Conservation (phyloP, 2,797 vertebrate genomes). For the Esox masquinongy region DNA sequence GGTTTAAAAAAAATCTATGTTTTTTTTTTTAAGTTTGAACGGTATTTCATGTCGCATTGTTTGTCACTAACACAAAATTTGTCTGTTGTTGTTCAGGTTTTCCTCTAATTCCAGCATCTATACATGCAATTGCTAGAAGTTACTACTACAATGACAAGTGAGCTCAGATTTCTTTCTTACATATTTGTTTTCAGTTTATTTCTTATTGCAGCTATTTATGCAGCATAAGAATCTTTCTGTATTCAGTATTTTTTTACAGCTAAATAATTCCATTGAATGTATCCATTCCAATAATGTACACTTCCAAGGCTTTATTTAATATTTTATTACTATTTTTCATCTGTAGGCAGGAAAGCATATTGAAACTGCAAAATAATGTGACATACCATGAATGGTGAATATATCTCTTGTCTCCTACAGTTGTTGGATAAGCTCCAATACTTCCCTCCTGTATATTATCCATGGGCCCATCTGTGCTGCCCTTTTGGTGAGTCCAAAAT, state of each 20-base stretch:
- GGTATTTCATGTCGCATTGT: neutral
- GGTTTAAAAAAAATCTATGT: too few species aligned
- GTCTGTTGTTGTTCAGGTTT: constrained; percentile 77
- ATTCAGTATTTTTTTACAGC: neutral
- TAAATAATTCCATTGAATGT: neutral
- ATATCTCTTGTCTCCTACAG: constrained; percentile 60
- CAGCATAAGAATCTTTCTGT: neutral
- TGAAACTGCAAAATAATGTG: neutral
- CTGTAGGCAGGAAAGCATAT: neutral
- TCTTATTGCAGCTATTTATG: neutral
- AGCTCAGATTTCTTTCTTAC: constrained; percentile 43
- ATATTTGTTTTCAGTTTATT: neutral
- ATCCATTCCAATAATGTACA: neutral
- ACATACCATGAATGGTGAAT: constrained; percentile 17
- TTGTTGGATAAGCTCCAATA: constrained; percentile 98
- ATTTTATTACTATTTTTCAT: neutral
- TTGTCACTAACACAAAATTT: neutral
- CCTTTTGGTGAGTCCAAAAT: constrained; percentile 79
- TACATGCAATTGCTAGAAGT: constrained; percentile 89
- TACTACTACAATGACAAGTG: constrained; percentile 98
- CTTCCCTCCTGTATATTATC: constrained; percentile 94
- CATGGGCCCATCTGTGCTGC: constrained; percentile 97
- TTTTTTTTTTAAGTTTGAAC: neutral
- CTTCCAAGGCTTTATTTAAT: neutral
- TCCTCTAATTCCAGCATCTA: constrained; percentile 89